Conservation (phyloP, 2,888 invertebrate genomes). For the Clusia tigrina region DNA sequence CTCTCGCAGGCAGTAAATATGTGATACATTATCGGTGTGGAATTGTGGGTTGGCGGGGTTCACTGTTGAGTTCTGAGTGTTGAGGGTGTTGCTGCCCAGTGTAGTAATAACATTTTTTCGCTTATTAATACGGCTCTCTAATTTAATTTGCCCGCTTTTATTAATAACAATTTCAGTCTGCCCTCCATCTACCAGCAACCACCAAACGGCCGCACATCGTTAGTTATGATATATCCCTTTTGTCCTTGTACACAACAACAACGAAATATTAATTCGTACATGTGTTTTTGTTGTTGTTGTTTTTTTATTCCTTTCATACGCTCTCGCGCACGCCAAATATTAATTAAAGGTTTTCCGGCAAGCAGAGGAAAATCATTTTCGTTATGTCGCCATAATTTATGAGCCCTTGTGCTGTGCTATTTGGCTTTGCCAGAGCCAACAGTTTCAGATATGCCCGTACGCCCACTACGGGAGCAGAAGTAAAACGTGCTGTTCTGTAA, state of each 20-base stretch:
- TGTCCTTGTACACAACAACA: neutral
- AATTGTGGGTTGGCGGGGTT: neutral
- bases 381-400: neutral
- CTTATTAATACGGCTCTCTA: neutral
- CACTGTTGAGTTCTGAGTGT: neutral
- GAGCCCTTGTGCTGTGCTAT: neutral
- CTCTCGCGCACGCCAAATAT: constrained; percentile 17
- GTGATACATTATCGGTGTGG: neutral
- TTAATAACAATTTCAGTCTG: neutral
- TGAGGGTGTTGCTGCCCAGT: neutral
- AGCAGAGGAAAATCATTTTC: constrained; percentile 23
- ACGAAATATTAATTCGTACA: constrained; percentile 6
- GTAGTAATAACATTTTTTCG: neutral
- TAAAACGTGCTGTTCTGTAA: neutral
- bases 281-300: neutral
- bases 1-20: neutral
- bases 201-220: neutral
- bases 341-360: constrained; percentile 1
- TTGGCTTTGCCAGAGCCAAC: neutral
- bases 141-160: constrained; percentile 9
- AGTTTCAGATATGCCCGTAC: neutral
- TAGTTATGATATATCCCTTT: constrained; percentile 3
- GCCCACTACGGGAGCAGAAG: neutral
- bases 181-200: neutral
- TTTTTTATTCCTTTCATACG: neutral